A percentile compares a stretch with the other conserved stretches of the same genome.
phyloP scores from a whole-genome alignment of 2,113 vertebrate genomes.

The Dunckerocampus dactyliophorus region DNA sequence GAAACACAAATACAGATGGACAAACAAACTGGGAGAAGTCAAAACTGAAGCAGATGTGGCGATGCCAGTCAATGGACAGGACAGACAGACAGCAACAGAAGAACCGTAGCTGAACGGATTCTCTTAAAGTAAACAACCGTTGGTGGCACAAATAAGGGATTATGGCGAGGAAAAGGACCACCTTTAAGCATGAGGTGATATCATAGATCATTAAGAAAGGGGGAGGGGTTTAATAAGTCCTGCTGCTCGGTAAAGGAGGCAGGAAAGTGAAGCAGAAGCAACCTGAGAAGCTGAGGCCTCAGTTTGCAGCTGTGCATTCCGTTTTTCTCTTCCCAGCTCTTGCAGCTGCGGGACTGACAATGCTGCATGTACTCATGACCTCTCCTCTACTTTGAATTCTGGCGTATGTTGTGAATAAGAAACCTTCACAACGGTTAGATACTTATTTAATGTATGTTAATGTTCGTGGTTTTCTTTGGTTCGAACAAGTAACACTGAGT shows the following conservation, averaged over 20 bases:
- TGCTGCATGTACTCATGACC: constrained; percentile 57
- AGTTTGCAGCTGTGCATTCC: constrained; percentile 68
- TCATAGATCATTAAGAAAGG: constrained; percentile 68
- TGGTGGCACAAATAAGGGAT: constrained; percentile 18
- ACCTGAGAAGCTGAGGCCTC: constrained; percentile 68
- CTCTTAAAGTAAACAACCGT: constrained; percentile 63
- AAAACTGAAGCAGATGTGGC: constrained; percentile 73
- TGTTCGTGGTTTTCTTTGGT: too few relatives aligned
- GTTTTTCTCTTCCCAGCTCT: constrained; percentile 47
- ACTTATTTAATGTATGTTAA: too few relatives aligned
- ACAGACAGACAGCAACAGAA: constrained; percentile 22
- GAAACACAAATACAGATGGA: constrained; percentile 67
- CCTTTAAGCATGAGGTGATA: constrained; percentile 61
- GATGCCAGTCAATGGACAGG: constrained; percentile 50
- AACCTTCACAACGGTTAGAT: too few relatives aligned
- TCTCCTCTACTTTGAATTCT: constrained; percentile 54
- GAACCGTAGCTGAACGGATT: constrained; percentile 51
- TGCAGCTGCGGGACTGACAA: constrained; percentile 55
- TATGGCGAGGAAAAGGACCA: constrained; percentile 41
- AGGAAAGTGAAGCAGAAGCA: constrained; percentile 72
- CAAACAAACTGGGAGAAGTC: constrained; percentile 64
- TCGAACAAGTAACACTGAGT: too few relatives aligned
- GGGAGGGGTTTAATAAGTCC: constrained; percentile 60
- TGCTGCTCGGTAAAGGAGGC: constrained; percentile 46
- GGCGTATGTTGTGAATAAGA: constrained; percentile 5